These are phyloP conservation scores for Trichogramma pretiosum DNA, from an alignment of 1,140 invertebrate species.

Conservation along the genomic window DNA sequence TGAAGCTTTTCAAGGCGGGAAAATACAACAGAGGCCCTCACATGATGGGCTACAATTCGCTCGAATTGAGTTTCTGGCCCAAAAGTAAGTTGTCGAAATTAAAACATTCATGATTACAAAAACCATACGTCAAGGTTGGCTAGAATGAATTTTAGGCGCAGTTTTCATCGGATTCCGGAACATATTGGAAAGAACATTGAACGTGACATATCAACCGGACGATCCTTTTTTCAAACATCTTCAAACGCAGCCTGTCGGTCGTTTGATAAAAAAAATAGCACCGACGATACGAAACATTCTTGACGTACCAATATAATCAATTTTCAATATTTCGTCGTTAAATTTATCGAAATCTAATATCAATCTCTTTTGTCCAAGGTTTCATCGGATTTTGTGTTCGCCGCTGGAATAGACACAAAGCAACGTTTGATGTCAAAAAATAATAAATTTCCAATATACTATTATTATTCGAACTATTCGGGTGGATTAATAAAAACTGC, in stretches of 20 bases:
- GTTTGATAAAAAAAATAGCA: too few species aligned
- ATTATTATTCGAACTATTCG: neutral
- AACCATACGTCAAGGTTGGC: too few species aligned
- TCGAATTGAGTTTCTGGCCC: slow-evolving; percentile 39
- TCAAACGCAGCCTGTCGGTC: too few species aligned
- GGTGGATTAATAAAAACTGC: neutral
- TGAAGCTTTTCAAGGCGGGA: slow-evolving; percentile 43
- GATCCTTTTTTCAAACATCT: neutral
- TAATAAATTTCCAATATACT: slow-evolving; percentile 1
- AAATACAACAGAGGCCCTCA: slow-evolving; percentile 48
- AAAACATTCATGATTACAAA: too few species aligned
- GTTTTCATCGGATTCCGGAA: neutral
- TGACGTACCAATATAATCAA: neutral
- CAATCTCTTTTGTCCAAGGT: slow-evolving; percentile 17
- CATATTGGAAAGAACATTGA: too few species aligned
- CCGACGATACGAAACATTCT: neutral
- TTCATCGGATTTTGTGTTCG: neutral
- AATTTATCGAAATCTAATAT: neutral
- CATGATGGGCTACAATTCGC: slow-evolving; percentile 51
- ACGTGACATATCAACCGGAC: too few species aligned
- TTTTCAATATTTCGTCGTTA: neutral
- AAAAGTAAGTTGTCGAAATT: neutral
- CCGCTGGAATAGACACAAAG: neutral
- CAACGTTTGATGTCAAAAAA: neutral
- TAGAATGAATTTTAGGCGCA: too few species aligned